Percentiles rank a stretch among this genome's conserved stretches.
Evolutionary conservation across 2,113 vertebrate genomes (phyloP).

Genomic region (Meriones unguiculatus): DNA sequence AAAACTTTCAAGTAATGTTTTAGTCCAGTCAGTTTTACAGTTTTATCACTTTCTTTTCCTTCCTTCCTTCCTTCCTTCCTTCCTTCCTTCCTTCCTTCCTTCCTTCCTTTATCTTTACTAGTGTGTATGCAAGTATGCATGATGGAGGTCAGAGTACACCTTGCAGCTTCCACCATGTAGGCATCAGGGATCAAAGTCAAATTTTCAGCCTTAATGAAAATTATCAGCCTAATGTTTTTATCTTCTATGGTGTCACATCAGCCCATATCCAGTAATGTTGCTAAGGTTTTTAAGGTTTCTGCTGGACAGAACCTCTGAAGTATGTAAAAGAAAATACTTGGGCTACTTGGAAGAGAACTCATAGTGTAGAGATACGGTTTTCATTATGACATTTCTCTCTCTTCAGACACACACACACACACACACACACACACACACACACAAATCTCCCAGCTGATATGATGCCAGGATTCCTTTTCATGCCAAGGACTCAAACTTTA

Average conservation of each 20-base stretch:
- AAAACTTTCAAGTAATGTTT: not conserved
- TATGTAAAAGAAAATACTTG: not conserved
- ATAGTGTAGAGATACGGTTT: not conserved
- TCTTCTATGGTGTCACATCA: too few relatives aligned
- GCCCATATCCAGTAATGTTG: not conserved
- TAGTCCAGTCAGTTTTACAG: not conserved
- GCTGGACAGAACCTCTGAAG: not conserved
- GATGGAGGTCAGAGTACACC: not conserved
- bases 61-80: too few relatives aligned
- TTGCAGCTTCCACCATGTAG: not conserved
- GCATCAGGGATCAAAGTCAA: not conserved
- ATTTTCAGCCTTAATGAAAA: not conserved
- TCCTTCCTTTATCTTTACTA: not conserved
- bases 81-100: not conserved
- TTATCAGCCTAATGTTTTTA: not conserved
- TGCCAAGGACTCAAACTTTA: not conserved
- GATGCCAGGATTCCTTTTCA: not conserved
- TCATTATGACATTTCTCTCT: not conserved
- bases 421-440: too few relatives aligned
- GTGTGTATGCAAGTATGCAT: fast-evolving
- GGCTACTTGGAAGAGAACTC: not conserved
- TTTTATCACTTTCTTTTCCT: not conserved
- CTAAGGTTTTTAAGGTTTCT: not conserved
- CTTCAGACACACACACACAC: not conserved
- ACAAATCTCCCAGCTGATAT: not conserved